Conservation (phyloP, 2,888 invertebrate genomes). For the Pyrochroa serraticornis region DNA sequence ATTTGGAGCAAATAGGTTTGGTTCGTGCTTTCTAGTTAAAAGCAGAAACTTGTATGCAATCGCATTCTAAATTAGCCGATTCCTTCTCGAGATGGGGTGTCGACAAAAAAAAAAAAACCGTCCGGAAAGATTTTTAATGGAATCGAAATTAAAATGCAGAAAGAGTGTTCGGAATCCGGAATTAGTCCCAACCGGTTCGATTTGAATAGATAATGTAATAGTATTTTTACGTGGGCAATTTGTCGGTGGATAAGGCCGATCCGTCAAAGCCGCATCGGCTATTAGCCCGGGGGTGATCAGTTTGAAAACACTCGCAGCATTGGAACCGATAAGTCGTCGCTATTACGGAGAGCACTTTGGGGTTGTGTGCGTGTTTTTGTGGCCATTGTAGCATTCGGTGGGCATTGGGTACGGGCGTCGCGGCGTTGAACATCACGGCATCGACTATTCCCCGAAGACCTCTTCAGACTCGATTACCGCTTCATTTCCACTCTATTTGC, state of each 20-base stretch:
- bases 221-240: not conserved
- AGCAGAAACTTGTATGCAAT: too few species aligned
- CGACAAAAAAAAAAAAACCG: not conserved
- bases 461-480: conserved; percentile 38
- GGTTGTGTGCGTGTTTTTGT: not conserved
- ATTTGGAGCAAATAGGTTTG: too few species aligned
- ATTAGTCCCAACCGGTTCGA: not conserved
- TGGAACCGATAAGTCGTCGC: conserved; percentile 9
- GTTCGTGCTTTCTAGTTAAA: too few species aligned
- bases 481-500: conserved; percentile 36
- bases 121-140: not conserved
- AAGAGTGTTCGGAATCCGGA: not conserved
- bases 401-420: conserved; percentile 16
- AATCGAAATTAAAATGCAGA: conserved; percentile 1
- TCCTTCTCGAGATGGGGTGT: too few species aligned
- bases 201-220: conserved; percentile 1
- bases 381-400: conserved; percentile 10
- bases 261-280: conserved; percentile 1
- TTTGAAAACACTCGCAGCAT: conserved; percentile 1
- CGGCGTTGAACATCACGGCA: conserved; percentile 23
- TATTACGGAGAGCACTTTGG: not conserved
- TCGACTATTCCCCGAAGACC: conserved; percentile 30
- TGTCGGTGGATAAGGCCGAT: not conserved
- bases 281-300: conserved; percentile 9
- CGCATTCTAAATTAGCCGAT: too few species aligned